Conservation (phyloP, 92 coral and sea anemone species). For the Parazoanthus swiftii region DNA sequence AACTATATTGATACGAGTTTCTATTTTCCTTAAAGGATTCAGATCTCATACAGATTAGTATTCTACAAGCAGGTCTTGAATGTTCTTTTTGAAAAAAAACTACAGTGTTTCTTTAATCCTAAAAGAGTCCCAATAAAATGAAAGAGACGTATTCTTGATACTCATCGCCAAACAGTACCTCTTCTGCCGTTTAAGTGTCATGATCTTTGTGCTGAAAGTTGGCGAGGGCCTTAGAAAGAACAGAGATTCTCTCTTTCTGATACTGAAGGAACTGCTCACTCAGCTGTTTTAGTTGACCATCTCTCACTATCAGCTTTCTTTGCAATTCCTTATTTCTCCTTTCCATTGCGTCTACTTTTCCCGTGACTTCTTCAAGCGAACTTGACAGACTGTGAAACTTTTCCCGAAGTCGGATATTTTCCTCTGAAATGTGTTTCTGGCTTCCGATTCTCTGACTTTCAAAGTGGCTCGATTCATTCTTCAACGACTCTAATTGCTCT, state of each 20-base stretch:
- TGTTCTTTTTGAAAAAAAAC: too few species aligned
- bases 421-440: neutral
- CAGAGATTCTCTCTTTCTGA: conserved; percentile 9
- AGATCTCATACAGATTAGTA: too few species aligned
- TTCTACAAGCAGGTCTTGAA: too few species aligned
- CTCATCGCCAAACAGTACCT: too few species aligned
- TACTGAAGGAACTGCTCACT: conserved; percentile 7
- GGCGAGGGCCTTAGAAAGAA: neutral
- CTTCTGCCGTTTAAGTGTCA: too few species aligned
- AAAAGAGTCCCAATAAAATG: too few species aligned
- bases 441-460: neutral
- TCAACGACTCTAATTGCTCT: neutral
- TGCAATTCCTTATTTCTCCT: neutral
- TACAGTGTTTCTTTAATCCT: too few species aligned
- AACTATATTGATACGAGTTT: too few species aligned
- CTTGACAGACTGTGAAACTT: neutral
- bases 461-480: neutral
- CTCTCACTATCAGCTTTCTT: neutral
- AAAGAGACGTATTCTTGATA: too few species aligned
- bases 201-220: neutral
- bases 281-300: neutral
- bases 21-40: too few species aligned
- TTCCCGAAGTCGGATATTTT: neutral
- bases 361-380: neutral
- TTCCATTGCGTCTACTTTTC: neutral